Evolutionary conservation across 2,797 vertebrate genomes (phyloP).

Genomic region (Etheostoma nigrum): DNA sequence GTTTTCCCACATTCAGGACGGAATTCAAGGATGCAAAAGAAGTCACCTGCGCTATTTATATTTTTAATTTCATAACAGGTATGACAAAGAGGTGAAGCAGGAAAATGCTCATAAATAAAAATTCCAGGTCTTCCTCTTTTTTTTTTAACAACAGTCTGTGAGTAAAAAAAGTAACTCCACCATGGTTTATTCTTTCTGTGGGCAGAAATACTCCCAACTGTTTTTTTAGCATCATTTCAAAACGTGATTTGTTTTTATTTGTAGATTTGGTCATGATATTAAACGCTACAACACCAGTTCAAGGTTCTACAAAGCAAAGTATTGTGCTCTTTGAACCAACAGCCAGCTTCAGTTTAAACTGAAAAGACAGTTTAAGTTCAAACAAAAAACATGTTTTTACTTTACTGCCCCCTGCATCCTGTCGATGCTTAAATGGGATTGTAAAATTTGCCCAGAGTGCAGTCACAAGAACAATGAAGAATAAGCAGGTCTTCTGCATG

Average conservation of each 20-base stretch:
- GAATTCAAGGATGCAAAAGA: constrained; percentile 12
- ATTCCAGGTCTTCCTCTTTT: background rate
- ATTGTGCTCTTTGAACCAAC: constrained; percentile 20
- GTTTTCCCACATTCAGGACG: constrained; percentile 13
- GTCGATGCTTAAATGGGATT: constrained; percentile 39
- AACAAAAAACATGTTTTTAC: constrained; percentile 40
- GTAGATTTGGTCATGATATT: constrained; percentile 11
- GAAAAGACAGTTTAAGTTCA: constrained; percentile 33
- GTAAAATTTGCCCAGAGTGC: constrained; percentile 24
- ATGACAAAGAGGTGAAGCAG: constrained; percentile 23
- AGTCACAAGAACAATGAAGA: constrained; percentile 29
- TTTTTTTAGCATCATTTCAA: constrained; percentile 19
- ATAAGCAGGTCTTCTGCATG: constrained; percentile 33
- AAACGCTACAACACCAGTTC: constrained; percentile 1
- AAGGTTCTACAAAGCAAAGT: constrained; percentile 38
- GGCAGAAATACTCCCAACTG: constrained; percentile 26
- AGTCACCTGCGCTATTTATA: constrained; percentile 28
- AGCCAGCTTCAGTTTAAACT: constrained; percentile 18
- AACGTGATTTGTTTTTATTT: constrained; percentile 31
- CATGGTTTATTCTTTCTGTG: constrained; percentile 17
- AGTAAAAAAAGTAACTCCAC: constrained; percentile 41
- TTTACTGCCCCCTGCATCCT: constrained; percentile 33
- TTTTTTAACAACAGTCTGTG: constrained; percentile 18
- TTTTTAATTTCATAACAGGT: constrained; percentile 14
- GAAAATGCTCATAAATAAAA: background rate